Conservation (phyloP, 2,888 invertebrate genomes). For the Romanomermis culicivorax region DNA sequence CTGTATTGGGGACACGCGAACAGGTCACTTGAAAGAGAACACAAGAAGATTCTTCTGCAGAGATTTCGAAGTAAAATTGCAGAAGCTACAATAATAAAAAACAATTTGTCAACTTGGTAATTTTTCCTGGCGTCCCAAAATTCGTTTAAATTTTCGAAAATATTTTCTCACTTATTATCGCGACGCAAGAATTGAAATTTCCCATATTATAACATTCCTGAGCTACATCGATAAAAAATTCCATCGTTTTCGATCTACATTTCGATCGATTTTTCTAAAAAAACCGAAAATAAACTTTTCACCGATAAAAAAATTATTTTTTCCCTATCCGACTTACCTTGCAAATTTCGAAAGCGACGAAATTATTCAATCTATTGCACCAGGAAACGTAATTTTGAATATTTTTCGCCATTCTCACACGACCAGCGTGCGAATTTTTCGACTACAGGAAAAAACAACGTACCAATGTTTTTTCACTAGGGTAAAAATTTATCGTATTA, state of each 20-base stretch:
- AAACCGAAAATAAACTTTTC: background rate
- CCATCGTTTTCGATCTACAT: slow-evolving; percentile 66
- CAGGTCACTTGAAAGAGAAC: no score
- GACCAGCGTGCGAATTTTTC: background rate
- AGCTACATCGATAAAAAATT: slow-evolving; percentile 90
- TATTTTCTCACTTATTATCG: slow-evolving; percentile 54
- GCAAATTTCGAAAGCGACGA: slow-evolving; percentile 81
- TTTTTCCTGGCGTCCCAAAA: no score
- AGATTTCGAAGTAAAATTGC: no score
- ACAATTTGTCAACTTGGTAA: no score
- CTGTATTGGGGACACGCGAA: no score
- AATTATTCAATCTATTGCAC: slow-evolving; percentile 86
- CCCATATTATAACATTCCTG: slow-evolving; percentile 91
- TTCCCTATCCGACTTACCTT: slow-evolving; percentile 42
- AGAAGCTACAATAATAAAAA: no score
- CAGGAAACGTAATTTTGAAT: slow-evolving; percentile 87
- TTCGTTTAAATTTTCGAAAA: no score
- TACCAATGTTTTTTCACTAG: background rate
- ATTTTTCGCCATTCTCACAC: slow-evolving; percentile 44
- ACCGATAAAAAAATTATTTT: background rate
- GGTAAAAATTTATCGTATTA: no score
- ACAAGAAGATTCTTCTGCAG: no score
- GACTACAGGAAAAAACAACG: background rate
- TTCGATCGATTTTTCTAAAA: slow-evolving; percentile 38
- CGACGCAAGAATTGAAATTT: slow-evolving; percentile 94